Base-by-base conservation (phyloP, 2,113 vertebrate genomes). In the Dromaius novaehollandiae region DNA sequence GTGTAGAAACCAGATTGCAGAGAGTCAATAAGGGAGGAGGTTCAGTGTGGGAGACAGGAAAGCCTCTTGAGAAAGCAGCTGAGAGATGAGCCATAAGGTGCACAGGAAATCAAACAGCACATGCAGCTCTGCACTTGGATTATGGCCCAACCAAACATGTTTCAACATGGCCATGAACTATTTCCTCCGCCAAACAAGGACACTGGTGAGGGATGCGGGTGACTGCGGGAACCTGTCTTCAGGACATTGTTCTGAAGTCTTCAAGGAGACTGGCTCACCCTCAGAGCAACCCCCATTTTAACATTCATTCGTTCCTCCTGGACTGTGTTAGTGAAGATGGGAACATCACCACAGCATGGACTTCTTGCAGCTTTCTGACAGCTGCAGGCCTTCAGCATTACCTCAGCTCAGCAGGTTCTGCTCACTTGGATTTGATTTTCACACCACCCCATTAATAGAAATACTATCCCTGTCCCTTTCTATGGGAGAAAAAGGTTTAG, bases 71-170 rank as follows among this genome's bases (percentile, higher is more conserved):
- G 91, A 92, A 94, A 96, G 81, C 5, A 0, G 36, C 75, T 0
- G 0, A 93, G 84, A 87, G 70, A 79, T 75, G 34, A 91, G 46
- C 61, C 0, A 0, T 28, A 34, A 85, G 85, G 53, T 36, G 38
- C 32, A 55, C 65, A 89, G 70, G 82, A 94, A 93, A 91, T 69
- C 78, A 60, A 88, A 55, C 7, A 87, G 74, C 70, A 75, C 50
- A 40, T 1, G 0, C 50, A 86, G 77, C 64, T 83, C 51, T 7
- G 3, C 64, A 86, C 80, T 76, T 70, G 70, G 38, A 68, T 68
- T 83, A 63, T 51, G 73, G 53, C 73, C 82, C 64, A 81, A 63
- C 38, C 82, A 51, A 28, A 64, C 1, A 1, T 86, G 64, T 86
- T 90, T 88, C 86, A 92, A 71, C 86, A 94, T 0, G 0, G n/a